A percentile compares a stretch with the other conserved stretches of the same genome.
These are phyloP conservation scores for Diaphora mendica DNA, from an alignment of 2,888 invertebrate species.

Conservation along the genomic window DNA sequence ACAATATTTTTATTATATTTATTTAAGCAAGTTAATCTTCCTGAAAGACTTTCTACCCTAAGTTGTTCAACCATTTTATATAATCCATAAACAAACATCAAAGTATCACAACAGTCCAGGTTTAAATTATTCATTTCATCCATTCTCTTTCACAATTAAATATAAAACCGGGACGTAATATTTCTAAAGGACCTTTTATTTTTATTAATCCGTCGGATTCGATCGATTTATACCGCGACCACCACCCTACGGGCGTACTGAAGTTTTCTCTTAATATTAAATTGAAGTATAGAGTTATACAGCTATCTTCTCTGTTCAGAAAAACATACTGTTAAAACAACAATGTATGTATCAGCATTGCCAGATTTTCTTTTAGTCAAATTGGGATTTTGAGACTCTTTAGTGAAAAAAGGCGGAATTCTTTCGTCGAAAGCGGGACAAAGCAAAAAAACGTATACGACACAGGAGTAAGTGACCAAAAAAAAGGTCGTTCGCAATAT, in stretches of 20 bases:
- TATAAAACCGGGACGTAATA: background rate
- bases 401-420: too few relatives aligned
- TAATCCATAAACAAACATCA: constrained; percentile 2
- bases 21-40: background rate
- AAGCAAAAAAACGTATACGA: too few relatives aligned
- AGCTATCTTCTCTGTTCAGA: background rate
- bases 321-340: too few relatives aligned
- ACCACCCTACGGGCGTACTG: background rate
- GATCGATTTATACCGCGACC: background rate
- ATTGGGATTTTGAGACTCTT: too few relatives aligned
- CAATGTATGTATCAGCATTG: too few relatives aligned
- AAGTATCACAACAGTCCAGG: background rate
- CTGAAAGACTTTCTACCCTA: background rate
- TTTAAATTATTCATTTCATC: background rate
- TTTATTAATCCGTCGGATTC: background rate
- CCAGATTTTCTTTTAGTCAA: too few relatives aligned
- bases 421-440: too few relatives aligned
- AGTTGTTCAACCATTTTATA: background rate
- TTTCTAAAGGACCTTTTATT: background rate
- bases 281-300: background rate
- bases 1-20: background rate
- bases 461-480: too few relatives aligned
- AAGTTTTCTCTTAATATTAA: background rate
- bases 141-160: background rate
- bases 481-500: too few relatives aligned